These are phyloP conservation scores for Megalonaias nervosa DNA, from an alignment of 1,140 invertebrate genomes.

Conservation along the genomic window DNA sequence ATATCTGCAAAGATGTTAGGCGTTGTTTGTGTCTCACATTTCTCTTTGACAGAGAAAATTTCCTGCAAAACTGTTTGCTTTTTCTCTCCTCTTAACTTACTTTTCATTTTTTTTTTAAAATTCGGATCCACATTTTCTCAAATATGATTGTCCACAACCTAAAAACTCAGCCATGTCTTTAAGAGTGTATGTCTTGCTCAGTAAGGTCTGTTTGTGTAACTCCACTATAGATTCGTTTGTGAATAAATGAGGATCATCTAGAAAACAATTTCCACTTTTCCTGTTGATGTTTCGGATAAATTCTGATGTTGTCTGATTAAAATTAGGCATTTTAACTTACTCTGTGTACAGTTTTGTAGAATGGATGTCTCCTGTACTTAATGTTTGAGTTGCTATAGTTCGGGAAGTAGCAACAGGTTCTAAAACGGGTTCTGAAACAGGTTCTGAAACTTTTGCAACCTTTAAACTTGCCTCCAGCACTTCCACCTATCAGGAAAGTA, in stretches of 20 bases:
- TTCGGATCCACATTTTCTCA: too few species aligned
- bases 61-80: constrained; percentile 1
- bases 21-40: constrained; percentile 10
- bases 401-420: too few species aligned
- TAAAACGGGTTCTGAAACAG: too few species aligned
- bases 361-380: constrained; percentile 15
- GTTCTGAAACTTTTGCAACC: too few species aligned
- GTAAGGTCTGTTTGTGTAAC: constrained; percentile 2
- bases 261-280: constrained; percentile 9
- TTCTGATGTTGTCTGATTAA: not conserved
- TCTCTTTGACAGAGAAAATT: constrained; percentile 2
- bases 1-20: constrained; percentile 5
- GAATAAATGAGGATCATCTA: constrained; percentile 2
- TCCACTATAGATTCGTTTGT: constrained; percentile 11
- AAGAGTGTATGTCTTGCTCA: not conserved
- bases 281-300: not conserved
- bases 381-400: constrained; percentile 2
- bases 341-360: constrained; percentile 10
- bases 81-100: too few species aligned
- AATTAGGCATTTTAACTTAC: not conserved
- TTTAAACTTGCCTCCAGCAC: too few species aligned
- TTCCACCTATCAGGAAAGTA: too few species aligned
- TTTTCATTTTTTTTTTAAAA: too few species aligned
- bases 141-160: too few species aligned
- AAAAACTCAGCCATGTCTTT: constrained; percentile 4